These are phyloP conservation scores for Fregetta grallaria DNA, from an alignment of 2,113 vertebrate genomes.

Conservation along the genomic window DNA sequence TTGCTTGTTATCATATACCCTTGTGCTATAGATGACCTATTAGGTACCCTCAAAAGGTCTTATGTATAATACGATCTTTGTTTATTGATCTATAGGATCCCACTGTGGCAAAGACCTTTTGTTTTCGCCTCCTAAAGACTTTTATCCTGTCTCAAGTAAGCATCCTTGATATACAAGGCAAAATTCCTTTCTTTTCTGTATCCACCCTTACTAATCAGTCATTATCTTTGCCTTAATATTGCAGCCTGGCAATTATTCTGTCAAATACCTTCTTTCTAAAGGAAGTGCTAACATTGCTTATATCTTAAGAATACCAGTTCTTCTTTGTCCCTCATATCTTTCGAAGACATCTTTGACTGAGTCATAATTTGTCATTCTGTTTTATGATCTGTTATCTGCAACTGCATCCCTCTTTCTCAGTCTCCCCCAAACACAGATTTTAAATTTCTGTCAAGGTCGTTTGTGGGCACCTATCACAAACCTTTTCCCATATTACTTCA, in stretches of 20 bases:
- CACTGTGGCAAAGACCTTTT: not conserved
- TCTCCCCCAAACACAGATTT: not conserved
- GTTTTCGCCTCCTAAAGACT: not conserved
- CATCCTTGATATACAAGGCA: not conserved
- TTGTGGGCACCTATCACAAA: not conserved
- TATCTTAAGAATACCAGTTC: not conserved
- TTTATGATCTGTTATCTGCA: not conserved
- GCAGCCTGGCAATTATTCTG: not conserved
- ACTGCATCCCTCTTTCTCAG: not conserved
- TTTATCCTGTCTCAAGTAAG: not conserved
- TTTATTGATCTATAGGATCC: not conserved
- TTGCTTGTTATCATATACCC: not conserved
- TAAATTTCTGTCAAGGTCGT: not conserved
- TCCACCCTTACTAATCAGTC: not conserved
- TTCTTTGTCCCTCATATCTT: not conserved
- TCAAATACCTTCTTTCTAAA: not conserved
- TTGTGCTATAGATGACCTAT: not conserved
- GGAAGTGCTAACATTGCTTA: not conserved
- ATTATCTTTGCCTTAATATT: not conserved
- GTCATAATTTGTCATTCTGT: not conserved
- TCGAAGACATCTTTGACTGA: not conserved
- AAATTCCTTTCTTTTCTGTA: not conserved
- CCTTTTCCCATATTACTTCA: not conserved
- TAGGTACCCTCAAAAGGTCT: not conserved
- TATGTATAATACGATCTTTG: not conserved